Conservation (phyloP, 2,888 invertebrate genomes). For the Cheilosia scutellata region DNA sequence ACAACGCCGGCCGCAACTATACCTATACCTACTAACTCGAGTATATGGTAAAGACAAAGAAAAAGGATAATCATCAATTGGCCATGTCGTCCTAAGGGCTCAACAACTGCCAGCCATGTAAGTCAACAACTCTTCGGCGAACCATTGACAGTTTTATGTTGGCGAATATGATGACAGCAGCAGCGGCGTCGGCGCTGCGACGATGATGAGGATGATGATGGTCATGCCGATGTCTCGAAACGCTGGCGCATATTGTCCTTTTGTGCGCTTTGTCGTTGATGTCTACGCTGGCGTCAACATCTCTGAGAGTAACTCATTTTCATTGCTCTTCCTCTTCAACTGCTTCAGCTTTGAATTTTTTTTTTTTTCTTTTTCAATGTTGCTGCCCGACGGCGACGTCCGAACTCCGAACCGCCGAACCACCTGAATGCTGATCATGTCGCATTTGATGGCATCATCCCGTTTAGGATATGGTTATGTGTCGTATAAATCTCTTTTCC, state of each 20-base stretch:
- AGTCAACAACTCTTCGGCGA: slow-evolving; percentile 62
- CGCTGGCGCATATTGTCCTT: slow-evolving; percentile 48
- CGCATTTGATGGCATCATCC: slow-evolving; percentile 52
- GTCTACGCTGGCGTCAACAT: slow-evolving; percentile 45
- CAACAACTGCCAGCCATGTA: slow-evolving; percentile 60
- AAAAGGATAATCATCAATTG: slow-evolving; percentile 51
- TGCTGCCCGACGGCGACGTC: background rate
- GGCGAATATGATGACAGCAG: slow-evolving; percentile 57
- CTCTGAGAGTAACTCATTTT: slow-evolving; percentile 37
- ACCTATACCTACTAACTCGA: background rate
- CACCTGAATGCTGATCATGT: slow-evolving; percentile 66
- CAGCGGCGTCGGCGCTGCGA: background rate
- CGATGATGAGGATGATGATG: slow-evolving; percentile 10
- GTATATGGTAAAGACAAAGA: background rate
- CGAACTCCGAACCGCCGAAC: background rate
- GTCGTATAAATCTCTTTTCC: slow-evolving; percentile 40
- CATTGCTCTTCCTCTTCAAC: slow-evolving; percentile 17
- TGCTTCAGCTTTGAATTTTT: slow-evolving; percentile 10
- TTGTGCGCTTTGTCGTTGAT: slow-evolving; percentile 29
- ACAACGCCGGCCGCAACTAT: slow-evolving; percentile 17
- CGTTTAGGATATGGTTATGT: slow-evolving; percentile 29
- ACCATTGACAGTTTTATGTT: slow-evolving; percentile 74
- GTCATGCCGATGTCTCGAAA: too few relatives aligned
- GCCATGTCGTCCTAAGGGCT: slow-evolving; percentile 45
- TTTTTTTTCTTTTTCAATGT: background rate